Percentiles rank a stretch among this genome's conserved stretches.
Evolutionary conservation across 2,888 invertebrate species (phyloP).

Genomic region (Scaptomyza cyrtandrae): DNA sequence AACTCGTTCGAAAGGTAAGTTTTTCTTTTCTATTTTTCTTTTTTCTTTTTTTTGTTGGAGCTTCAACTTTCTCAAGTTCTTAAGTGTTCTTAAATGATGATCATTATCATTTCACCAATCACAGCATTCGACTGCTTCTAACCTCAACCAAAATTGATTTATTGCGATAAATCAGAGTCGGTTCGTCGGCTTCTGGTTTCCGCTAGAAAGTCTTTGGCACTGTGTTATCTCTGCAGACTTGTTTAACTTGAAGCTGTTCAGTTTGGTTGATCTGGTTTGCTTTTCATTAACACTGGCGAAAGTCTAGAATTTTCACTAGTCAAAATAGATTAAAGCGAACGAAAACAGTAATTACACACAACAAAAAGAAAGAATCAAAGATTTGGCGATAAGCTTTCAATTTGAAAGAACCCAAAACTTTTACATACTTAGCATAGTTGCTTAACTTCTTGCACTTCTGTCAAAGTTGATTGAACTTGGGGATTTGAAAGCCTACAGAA

Average conservation of each 20-base stretch:
- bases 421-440: neutral
- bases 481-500: slow-evolving; percentile 19
- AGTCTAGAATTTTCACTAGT: slow-evolving; percentile 69
- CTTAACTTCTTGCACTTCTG: neutral
- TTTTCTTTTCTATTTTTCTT: neutral
- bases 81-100: slow-evolving; percentile 31
- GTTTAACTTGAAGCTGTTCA: neutral
- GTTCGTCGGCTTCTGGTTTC: slow-evolving; percentile 31
- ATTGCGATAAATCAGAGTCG: slow-evolving; percentile 48
- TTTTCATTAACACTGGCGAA: slow-evolving; percentile 57
- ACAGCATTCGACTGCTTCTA: slow-evolving; percentile 19
- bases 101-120: neutral
- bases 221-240: slow-evolving; percentile 29
- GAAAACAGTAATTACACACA: neutral
- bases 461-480: slow-evolving; percentile 62
- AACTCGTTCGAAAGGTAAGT: slow-evolving; percentile 62
- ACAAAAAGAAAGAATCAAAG: neutral
- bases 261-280: slow-evolving; percentile 38
- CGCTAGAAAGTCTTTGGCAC: slow-evolving; percentile 52
- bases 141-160: slow-evolving; percentile 52
- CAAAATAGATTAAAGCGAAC: slow-evolving; percentile 18
- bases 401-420: neutral
- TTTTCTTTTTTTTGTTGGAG: neutral
- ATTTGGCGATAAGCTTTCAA: neutral
- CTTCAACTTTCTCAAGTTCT: slow-evolving; percentile 22